Evolutionary conservation across 1,140 invertebrate genomes (phyloP).

Genomic region (Drosophila malerkotliana): DNA sequence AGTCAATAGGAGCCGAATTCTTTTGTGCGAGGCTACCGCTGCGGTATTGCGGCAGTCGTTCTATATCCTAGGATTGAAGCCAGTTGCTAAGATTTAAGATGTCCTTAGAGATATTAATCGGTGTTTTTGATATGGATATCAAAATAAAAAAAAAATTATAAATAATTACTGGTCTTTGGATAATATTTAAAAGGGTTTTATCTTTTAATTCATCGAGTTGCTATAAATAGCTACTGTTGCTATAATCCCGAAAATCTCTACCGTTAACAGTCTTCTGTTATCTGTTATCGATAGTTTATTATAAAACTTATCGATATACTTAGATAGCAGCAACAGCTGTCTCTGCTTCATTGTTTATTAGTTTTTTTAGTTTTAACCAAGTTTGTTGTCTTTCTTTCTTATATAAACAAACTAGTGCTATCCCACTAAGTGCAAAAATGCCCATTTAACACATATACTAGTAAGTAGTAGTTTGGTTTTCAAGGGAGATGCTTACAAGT

Average conservation of each 20-base stretch:
- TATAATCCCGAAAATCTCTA: no score
- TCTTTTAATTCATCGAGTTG: neutral
- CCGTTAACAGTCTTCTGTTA: neutral
- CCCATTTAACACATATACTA: neutral
- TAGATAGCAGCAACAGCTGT: constrained; percentile 27
- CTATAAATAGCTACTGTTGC: neutral
- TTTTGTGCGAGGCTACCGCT: constrained; percentile 97
- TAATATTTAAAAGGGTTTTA: no score
- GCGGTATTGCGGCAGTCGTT: constrained; percentile 94
- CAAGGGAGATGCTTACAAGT: neutral
- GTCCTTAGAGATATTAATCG: neutral
- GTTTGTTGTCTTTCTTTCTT: constrained; percentile 17
- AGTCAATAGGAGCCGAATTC: constrained; percentile 93
- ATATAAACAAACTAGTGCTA: constrained; percentile 36
- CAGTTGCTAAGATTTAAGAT: constrained; percentile 94
- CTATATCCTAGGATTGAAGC: constrained; percentile 95
- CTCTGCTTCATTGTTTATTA: constrained; percentile 36
- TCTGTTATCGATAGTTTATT: constrained; percentile 9
- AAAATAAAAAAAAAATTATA: constrained; percentile 1
- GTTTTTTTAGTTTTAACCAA: constrained; percentile 26
- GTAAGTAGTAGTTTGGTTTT: neutral
- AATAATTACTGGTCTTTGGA: no score
- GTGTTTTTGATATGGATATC: constrained; percentile 18
- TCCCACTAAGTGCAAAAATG: constrained; percentile 13
- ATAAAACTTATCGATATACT: no score